Percentiles rank a stretch among this genome's conserved stretches.
Evolutionary conservation across 1,140 invertebrate species (phyloP).

Genomic region (Drosophila asahinai): DNA sequence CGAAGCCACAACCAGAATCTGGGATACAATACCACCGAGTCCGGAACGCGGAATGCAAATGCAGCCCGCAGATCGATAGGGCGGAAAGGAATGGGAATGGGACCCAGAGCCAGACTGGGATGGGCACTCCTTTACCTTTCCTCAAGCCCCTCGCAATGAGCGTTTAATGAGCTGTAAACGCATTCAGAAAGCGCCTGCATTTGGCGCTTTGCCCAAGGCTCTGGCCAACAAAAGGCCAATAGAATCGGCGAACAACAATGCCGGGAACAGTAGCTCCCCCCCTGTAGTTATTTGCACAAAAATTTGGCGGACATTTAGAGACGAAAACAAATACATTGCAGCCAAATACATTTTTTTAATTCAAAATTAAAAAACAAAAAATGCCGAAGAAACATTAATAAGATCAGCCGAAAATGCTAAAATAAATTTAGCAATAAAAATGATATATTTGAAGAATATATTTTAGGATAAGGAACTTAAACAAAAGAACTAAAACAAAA

Average conservation of each 20-base stretch:
- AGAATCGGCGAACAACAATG: constrained; percentile 12
- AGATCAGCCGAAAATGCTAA: no score
- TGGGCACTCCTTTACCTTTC: not conserved
- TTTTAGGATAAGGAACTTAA: no score
- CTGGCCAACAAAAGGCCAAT: constrained; percentile 16
- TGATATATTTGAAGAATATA: no score
- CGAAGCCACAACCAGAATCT: constrained; percentile 13
- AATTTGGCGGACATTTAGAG: constrained; percentile 18
- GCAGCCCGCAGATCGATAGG: constrained; percentile 28
- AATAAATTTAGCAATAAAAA: no score
- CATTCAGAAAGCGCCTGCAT: constrained; percentile 37
- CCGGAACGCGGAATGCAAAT: constrained; percentile 23
- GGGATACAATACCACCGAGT: not conserved
- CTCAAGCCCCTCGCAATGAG: constrained; percentile 16
- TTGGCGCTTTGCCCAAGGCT: constrained; percentile 38
- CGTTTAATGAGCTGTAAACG: constrained; percentile 49
- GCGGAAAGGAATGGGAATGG: not conserved
- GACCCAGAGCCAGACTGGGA: not conserved
- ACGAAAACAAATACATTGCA: constrained; percentile 1
- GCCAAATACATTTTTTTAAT: no score
- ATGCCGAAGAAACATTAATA: no score
- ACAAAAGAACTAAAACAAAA: no score
- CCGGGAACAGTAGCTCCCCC: not conserved
- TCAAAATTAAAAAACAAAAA: no score
- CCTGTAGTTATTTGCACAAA: constrained; percentile 18